A percentile compares a stretch with the other conserved stretches of the same genome.
phyloP scores from a whole-genome alignment of 1,140 invertebrate species.

The Drosophila nannoptera region DNA sequence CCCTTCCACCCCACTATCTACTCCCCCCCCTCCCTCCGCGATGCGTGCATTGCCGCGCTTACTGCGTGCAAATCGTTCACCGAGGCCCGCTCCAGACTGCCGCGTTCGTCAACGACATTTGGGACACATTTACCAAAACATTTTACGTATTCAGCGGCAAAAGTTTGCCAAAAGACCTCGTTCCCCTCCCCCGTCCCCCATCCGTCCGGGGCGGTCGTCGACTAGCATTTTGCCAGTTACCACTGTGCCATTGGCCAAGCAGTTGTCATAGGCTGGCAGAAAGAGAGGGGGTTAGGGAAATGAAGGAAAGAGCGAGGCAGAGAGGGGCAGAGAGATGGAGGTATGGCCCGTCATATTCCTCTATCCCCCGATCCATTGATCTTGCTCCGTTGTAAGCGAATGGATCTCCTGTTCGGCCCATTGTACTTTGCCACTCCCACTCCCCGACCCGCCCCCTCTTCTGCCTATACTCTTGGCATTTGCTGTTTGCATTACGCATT shows the following conservation, averaged over 20 bases:
- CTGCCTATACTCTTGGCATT: neutral
- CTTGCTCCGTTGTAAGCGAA: too few relatives aligned
- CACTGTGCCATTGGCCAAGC: slow-evolving; percentile 11
- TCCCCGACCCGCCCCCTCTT: neutral
- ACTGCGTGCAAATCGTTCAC: slow-evolving; percentile 39
- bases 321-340: too few relatives aligned
- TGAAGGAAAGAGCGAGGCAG: too few relatives aligned
- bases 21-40: neutral
- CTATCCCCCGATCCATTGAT: too few relatives aligned
- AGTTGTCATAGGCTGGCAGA: neutral
- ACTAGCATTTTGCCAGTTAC: slow-evolving; percentile 17
- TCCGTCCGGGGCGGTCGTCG: slow-evolving; percentile 30
- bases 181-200: neutral
- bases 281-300: too few relatives aligned
- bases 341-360: too few relatives aligned
- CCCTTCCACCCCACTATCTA: neutral
- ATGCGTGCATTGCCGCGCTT: neutral
- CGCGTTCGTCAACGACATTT: slow-evolving; percentile 61
- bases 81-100: slow-evolving; percentile 4
- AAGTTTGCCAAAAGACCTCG: slow-evolving; percentile 52
- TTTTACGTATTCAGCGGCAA: slow-evolving; percentile 74
- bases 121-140: slow-evolving; percentile 76
- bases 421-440: neutral
- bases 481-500: slow-evolving; percentile 72
- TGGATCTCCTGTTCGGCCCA: neutral